Percentiles rank a stretch among this genome's conserved stretches.
Conservation (phyloP, 2,797 vertebrate species). For the Pseudopleuronectes americanus region DNA sequence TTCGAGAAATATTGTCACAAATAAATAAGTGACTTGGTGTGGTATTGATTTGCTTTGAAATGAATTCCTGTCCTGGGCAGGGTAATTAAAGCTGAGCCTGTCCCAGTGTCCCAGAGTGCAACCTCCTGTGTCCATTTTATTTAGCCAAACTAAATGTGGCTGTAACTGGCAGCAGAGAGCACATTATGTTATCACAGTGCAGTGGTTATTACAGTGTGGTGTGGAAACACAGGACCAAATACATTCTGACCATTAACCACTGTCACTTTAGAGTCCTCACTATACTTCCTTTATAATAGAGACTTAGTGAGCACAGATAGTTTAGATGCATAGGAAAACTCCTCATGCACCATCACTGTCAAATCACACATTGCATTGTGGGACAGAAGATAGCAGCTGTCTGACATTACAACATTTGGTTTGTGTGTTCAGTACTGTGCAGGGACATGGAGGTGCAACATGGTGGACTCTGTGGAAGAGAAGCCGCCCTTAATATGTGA, state of each 20-base stretch:
- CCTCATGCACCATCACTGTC: neutral
- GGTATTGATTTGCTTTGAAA: constrained; percentile 83
- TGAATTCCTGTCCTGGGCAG: constrained; percentile 73
- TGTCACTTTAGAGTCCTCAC: neutral
- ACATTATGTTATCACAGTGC: constrained; percentile 23
- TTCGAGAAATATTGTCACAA: constrained; percentile 81
- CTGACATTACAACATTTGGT: neutral
- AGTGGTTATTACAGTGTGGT: constrained; percentile 4
- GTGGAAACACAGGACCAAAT: neutral
- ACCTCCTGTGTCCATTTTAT: constrained; percentile 62
- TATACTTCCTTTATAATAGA: neutral
- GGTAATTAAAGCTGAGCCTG: constrained; percentile 78
- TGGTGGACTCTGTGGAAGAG: no score
- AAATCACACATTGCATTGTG: no score
- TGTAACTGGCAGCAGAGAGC: constrained; percentile 44
- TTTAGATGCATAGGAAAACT: neutral
- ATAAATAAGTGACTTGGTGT: constrained; percentile 80
- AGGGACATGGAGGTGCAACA: no score
- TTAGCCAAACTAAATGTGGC: constrained; percentile 58
- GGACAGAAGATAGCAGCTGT: neutral
- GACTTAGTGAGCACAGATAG: neutral
- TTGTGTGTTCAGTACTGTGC: no score
- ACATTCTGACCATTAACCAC: neutral
- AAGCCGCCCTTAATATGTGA: no score
- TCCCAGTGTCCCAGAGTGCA: constrained; percentile 62